Evolutionary conservation across 2,797 vertebrate species (phyloP), one percentile per base, ranked within the genome.

Genomic region (Intellagama lesueurii): DNA sequence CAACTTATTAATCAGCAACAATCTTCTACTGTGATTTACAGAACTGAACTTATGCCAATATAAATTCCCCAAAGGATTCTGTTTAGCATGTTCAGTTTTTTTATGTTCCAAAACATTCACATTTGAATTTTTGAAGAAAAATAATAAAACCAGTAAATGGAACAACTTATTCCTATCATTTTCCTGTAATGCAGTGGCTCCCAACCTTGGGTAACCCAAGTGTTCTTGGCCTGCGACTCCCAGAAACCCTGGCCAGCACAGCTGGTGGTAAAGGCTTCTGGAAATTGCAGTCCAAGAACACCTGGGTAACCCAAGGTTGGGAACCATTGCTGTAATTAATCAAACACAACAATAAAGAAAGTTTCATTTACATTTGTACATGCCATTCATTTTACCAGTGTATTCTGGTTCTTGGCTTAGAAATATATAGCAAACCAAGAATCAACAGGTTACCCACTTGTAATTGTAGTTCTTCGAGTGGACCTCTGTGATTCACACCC

Each of bases 141-240:
- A 44, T 77, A 0, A 8, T 77, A 0, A 8, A 77, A 30, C 8
- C 0, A 0, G 86, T 4, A 76, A 28, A 24, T 72, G 47, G 72
- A 44, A 44, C 7, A 78, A 56, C 77, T 22, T 2, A 64, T 64
- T 64, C 60, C 17, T 64, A 64, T 64, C 52, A 17, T 26, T 68
- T 52, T 80, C 0, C 0, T 32, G 52, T 12, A 52, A 52, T 52
- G 52, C 52, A 52, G 52, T 52, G 52, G 52, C 12, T 52, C 52
- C 52, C 52, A 52, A 52, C 12, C 0, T 52, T 52, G 52, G 52
- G 52, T 52, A 52, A 52, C 52, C 7, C 52, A 52, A 52, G 52
- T 52, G 52, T 52, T 52, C 52, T 52, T 52, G 7, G 52, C 8
- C 52, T 52, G 52, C 52, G 12, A 52, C 52, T 12, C 52, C 52